These are phyloP conservation scores for Tragelaphus buxtoni DNA, from an alignment of 2,113 vertebrate species.

Conservation along the genomic window DNA sequence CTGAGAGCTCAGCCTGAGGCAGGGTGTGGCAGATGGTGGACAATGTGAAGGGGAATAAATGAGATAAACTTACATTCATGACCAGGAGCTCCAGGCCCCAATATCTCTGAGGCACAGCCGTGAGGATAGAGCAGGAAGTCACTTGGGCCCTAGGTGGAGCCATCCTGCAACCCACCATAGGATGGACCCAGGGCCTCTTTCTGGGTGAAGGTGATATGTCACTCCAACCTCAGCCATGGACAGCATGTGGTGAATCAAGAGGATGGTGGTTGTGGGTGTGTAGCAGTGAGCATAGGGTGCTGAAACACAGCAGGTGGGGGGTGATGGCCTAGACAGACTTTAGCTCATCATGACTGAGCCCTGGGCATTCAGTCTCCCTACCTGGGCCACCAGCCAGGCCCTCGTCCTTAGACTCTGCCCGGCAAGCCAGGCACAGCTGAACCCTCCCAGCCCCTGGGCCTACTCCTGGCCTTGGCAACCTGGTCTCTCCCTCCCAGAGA, in stretches of 20 bases:
- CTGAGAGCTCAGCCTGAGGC: not conserved
- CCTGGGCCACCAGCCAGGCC: not conserved
- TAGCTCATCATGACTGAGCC: not conserved
- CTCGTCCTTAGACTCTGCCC: not conserved
- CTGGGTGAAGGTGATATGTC: not conserved
- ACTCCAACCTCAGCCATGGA: not conserved
- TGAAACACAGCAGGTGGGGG: not conserved
- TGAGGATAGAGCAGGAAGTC: not conserved
- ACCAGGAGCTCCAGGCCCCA: not conserved
- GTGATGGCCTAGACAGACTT: not conserved
- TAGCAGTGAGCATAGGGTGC: not conserved
- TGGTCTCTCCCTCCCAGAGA: not conserved
- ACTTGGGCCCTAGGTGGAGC: not conserved
- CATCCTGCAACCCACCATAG: not conserved
- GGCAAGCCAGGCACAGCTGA: not conserved
- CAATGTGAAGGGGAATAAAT: not conserved
- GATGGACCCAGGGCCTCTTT: not conserved
- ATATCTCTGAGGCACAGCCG: not conserved
- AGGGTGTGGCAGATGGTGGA: not conserved
- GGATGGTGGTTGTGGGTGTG: not conserved
- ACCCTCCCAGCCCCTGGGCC: not conserved
- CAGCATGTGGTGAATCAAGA: not conserved
- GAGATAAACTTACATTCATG: not conserved
- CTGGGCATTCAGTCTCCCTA: not conserved
- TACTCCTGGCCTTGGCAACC: not conserved